Evolutionary conservation across 2,797 vertebrate genomes (phyloP), one percentile per base, ranked within the genome.

Genomic region (Sebastes umbrosus): DNA sequence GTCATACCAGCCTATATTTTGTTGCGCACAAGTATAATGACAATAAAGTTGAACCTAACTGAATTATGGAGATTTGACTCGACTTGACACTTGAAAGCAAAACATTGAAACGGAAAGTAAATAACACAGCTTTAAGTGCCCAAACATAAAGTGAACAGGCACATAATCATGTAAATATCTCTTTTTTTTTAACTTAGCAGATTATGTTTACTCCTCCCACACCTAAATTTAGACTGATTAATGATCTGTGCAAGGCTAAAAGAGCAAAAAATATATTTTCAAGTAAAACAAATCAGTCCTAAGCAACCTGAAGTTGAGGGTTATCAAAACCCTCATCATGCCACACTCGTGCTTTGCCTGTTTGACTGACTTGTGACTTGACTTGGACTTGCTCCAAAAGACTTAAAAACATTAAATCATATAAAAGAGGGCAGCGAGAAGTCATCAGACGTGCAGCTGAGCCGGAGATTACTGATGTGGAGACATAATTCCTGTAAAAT

Each of bases 401-500:
- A 64, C 63, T 85, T 70, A 50, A 65, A 71, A 69, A 67, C 32
- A 73, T 77, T 32, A 68, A 84, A 86, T 75, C 77, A 73, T 58
- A 24, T 46, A 73, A 64, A 79, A 36, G 24, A 18, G 27, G 64
- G 57, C 43, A 27, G 25, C 55, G 29, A 71, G 12, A 88, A 87
- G 79, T 77, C 71, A 87, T 87, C 78, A 82, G 75, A 86, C 27
- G 13, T 72, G 68, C 66, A 84, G 62, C 69, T 69, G 77, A 88
- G 82, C 68, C 72, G 29, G 70, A 81, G 82, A 85, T 83, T 82
- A 81, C 54, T 54, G 78, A 79, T 83, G 75, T 57, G 20, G 79
- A 86, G 83, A 80, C 84, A 87, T 75, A 65, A 87, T 73, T 88
- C 84, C 82, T 78, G 73, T 82, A 75, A 88, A 91, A 79, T 64